A percentile compares a stretch with the other conserved stretches of the same genome.
phyloP scores from a whole-genome alignment of 1,140 invertebrate genomes.

The Latrodectus geometricus region DNA sequence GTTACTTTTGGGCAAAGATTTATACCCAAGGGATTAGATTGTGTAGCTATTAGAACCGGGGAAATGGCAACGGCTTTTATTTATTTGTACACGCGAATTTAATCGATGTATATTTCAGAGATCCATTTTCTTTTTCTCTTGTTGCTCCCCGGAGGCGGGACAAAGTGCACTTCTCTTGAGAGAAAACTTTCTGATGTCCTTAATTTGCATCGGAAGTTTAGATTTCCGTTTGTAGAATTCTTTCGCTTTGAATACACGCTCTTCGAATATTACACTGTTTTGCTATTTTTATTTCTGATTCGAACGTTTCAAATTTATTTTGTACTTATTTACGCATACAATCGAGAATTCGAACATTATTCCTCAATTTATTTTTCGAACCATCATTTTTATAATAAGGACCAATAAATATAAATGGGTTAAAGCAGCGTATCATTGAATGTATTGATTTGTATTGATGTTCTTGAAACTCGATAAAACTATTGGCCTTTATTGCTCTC shows the following conservation, averaged over 20 bases:
- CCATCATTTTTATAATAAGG: too few species aligned
- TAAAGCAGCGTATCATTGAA: too few species aligned
- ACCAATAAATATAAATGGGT: too few species aligned
- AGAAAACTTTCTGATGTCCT: background rate
- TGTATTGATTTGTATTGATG: too few species aligned
- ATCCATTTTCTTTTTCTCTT: slow-evolving; percentile 5
- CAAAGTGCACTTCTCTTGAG: background rate
- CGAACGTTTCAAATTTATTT: background rate
- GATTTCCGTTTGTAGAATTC: background rate
- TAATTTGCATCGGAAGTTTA: slow-evolving; percentile 38
- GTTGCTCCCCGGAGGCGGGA: slow-evolving; percentile 4
- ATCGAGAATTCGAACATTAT: too few species aligned
- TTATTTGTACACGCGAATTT: slow-evolving; percentile 1
- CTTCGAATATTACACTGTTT: background rate
- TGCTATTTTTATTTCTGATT: slow-evolving; percentile 1
- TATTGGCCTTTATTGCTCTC: too few species aligned
- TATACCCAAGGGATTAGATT: slow-evolving; percentile 34
- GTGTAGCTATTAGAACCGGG: background rate
- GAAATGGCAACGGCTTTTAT: background rate
- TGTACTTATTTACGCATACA: too few species aligned
- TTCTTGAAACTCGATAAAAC: too few species aligned
- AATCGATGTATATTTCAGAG: slow-evolving; percentile 12
- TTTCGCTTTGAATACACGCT: too few species aligned
- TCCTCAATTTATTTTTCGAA: too few species aligned
- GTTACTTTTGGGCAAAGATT: slow-evolving; percentile 41